Evolutionary conservation across 2,113 vertebrate species (phyloP).

Genomic region (Sigmodon hispidus): DNA sequence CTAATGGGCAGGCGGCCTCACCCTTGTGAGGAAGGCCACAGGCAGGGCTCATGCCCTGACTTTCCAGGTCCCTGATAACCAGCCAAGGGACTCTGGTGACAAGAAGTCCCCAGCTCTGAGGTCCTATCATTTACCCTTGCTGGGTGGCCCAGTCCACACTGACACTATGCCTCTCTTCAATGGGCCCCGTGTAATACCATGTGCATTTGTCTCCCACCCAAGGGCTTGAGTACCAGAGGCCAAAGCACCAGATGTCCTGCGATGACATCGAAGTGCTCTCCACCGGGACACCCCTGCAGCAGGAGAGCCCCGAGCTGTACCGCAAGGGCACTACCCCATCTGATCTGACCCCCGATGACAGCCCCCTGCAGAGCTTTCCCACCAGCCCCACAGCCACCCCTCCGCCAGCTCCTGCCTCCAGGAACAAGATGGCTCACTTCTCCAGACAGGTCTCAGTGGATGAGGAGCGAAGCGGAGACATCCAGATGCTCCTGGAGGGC

Average conservation of each 20-base stretch:
- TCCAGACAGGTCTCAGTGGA: constrained; percentile 94
- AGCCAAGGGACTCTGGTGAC: not conserved
- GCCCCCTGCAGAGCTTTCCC: constrained; percentile 93
- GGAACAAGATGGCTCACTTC: constrained; percentile 93
- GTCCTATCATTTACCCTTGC: not conserved
- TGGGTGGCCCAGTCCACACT: not conserved
- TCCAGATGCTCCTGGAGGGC: constrained; percentile 96
- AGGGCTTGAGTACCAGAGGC: constrained; percentile 96
- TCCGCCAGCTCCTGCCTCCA: constrained; percentile 84
- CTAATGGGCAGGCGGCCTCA: fast-evolving
- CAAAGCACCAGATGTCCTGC: constrained; percentile 92
- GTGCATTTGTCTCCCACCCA: not conserved
- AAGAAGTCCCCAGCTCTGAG: not conserved
- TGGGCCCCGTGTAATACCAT: not conserved
- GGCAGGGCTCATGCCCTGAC: not conserved
- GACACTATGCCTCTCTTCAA: not conserved
- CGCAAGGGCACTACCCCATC: constrained; percentile 96
- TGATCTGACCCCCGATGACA: constrained; percentile 93
- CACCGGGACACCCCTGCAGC: constrained; percentile 89
- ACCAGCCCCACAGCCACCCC: constrained; percentile 90
- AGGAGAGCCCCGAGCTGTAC: constrained; percentile 97
- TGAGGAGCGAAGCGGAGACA: constrained; percentile 93
- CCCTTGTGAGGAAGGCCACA: not conserved
- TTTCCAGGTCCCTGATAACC: too few species aligned
- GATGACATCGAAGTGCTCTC: constrained; percentile 95